A percentile compares a stretch with the other conserved stretches of the same genome.
phyloP scores from a whole-genome alignment of 2,888 invertebrate genomes.

The Mystacides longicornis region DNA sequence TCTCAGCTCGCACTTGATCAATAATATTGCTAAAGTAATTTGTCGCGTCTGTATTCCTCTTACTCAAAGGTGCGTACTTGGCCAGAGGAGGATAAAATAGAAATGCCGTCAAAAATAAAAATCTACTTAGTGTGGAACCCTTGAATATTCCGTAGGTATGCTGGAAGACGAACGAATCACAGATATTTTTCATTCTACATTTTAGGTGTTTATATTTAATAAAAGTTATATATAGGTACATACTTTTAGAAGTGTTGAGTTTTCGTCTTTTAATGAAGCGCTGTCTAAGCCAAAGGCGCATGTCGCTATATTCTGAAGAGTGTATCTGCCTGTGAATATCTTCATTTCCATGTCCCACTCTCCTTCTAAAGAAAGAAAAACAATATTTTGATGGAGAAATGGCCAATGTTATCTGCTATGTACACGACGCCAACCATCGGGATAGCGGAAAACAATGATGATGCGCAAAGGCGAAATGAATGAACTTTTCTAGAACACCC shows the following conservation, averaged over 20 bases:
- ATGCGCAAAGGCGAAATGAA: too few relatives aligned
- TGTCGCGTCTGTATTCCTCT: not conserved
- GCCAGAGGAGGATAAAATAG: not conserved
- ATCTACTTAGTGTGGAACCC: not conserved
- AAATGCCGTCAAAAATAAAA: not conserved
- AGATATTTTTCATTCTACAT: not conserved
- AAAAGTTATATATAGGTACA: not conserved
- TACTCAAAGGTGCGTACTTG: not conserved
- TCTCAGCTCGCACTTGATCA: not conserved
- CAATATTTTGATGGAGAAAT: too few relatives aligned
- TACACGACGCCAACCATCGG: too few relatives aligned
- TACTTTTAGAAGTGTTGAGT: conserved; percentile 47
- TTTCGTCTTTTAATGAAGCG: conserved; percentile 42
- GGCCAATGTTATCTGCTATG: too few relatives aligned
- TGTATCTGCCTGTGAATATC: conserved; percentile 47
- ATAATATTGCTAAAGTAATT: not conserved
- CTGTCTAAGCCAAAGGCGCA: conserved; percentile 51
- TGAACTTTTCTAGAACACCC: too few relatives aligned
- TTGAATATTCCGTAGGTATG: not conserved
- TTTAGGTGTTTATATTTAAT: not conserved
- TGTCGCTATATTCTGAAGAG: conserved; percentile 50
- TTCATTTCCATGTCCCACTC: conserved; percentile 46
- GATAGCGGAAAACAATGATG: too few relatives aligned
- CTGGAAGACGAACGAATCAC: not conserved
- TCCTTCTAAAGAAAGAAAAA: conserved; percentile 14